Percentiles rank a stretch among this genome's conserved stretches.
Evolutionary conservation across 92 coral and sea anemone species (phyloP).

Genomic region (Parazoanthus atlanticus): DNA sequence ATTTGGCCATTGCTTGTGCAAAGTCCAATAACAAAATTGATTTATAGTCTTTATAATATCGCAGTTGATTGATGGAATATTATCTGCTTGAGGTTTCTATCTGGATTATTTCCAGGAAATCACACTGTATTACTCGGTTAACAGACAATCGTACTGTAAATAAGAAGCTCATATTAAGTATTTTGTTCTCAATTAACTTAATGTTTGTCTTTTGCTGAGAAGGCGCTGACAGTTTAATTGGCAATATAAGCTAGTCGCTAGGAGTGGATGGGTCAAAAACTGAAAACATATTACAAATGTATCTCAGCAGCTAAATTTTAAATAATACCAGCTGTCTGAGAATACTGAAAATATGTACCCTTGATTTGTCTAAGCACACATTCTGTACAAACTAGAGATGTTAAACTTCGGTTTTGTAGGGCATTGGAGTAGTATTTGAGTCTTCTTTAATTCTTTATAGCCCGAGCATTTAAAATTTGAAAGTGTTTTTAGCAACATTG

Average conservation of each 20-base stretch:
- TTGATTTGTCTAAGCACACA: not conserved
- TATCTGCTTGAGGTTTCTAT: not conserved
- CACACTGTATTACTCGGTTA: not conserved
- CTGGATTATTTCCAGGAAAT: conserved; percentile 40
- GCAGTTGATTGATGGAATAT: conserved; percentile 9
- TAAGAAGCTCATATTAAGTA: conserved; percentile 15
- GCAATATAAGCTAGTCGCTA: not conserved
- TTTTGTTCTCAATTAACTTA: conserved; percentile 36
- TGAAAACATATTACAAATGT: not conserved
- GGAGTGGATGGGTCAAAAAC: not conserved
- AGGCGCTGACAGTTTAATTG: conserved; percentile 42
- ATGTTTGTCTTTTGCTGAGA: conserved; percentile 15
- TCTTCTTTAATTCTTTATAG: not conserved
- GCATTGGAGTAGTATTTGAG: not conserved
- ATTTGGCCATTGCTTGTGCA: conserved; percentile 15
- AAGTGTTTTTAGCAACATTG: conserved; percentile 11
- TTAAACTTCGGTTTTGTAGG: not conserved
- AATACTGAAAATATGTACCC: not conserved
- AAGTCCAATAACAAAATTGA: conserved; percentile 23
- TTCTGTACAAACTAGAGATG: not conserved
- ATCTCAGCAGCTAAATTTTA: conserved; percentile 2
- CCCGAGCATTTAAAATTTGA: not conserved
- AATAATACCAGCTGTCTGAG: conserved; percentile 19
- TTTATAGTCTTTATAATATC: not conserved
- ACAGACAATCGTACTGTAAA: conserved; percentile 4